Evolutionary conservation across 1,140 invertebrate genomes (phyloP).

Genomic region (Heliconius melpomene): DNA sequence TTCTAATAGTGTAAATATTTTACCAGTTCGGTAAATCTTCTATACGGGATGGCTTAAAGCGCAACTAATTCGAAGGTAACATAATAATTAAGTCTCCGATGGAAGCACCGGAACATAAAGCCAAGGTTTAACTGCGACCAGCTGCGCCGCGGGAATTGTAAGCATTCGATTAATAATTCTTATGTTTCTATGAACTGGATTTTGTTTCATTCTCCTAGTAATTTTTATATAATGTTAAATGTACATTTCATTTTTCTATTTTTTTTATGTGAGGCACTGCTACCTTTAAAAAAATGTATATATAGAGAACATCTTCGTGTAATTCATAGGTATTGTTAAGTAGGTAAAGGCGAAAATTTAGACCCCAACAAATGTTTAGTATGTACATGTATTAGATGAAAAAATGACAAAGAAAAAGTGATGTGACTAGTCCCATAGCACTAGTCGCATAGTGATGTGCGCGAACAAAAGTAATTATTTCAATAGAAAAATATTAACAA

Average conservation of each 20-base stretch:
- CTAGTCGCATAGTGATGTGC: too few relatives aligned
- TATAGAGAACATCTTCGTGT: too few relatives aligned
- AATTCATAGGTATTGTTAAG: too few relatives aligned
- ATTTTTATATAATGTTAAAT: background rate
- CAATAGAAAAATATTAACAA: too few relatives aligned
- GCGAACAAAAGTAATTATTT: too few relatives aligned
- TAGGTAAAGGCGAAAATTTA: too few relatives aligned
- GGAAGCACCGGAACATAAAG: slow-evolving; percentile 59
- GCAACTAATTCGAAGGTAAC: slow-evolving; percentile 55
- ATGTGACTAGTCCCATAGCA: too few relatives aligned
- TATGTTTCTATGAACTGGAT: slow-evolving; percentile 14
- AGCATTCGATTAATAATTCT: slow-evolving; percentile 47
- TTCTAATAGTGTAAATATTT: slow-evolving; percentile 14
- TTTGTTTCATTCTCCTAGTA: slow-evolving; percentile 1
- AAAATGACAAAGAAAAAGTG: too few relatives aligned
- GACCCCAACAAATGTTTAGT: too few relatives aligned
- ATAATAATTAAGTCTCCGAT: slow-evolving; percentile 59
- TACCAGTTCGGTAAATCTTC: slow-evolving; percentile 9
- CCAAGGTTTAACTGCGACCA: slow-evolving; percentile 60
- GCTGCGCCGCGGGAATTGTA: slow-evolving; percentile 60
- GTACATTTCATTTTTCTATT: background rate
- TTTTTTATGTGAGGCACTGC: background rate
- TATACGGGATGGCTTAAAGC: slow-evolving; percentile 8
- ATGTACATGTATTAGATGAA: too few relatives aligned
- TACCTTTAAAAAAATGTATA: too few relatives aligned